Percentiles rank a stretch among this genome's conserved stretches.
Evolutionary conservation across 2,797 vertebrate genomes (phyloP).

Genomic region (Coranthus polyacanthus): DNA sequence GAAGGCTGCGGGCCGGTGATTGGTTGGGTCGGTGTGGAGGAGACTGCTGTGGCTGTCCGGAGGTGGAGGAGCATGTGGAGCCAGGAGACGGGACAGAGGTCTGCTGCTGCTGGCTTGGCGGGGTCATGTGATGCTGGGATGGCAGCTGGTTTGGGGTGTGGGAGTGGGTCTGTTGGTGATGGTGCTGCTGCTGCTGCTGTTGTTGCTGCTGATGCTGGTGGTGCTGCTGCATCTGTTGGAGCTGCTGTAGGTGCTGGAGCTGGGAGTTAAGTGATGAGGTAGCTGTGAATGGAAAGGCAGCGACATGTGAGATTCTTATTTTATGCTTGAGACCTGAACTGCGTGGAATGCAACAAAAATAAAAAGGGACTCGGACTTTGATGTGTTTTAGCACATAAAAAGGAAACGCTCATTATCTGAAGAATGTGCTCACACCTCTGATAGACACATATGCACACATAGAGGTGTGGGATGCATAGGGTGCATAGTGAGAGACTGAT

Average conservation of each 20-base stretch:
- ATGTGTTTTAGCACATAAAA: slow-evolving; percentile 40
- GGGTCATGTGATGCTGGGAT: slow-evolving; percentile 85
- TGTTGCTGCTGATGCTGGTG: slow-evolving; percentile 90
- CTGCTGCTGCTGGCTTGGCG: slow-evolving; percentile 83
- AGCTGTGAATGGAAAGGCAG: slow-evolving; percentile 86
- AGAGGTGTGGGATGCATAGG: slow-evolving; percentile 62
- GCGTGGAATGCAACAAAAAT: slow-evolving; percentile 18
- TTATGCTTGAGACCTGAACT: slow-evolving; percentile 10
- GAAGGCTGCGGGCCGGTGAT: slow-evolving; percentile 93
- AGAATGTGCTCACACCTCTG: slow-evolving; percentile 62
- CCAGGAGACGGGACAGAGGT: slow-evolving; percentile 81
- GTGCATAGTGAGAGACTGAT: slow-evolving; percentile 63
- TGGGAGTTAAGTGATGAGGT: slow-evolving; percentile 99
- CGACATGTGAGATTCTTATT: slow-evolving; percentile 17
- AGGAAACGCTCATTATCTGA: slow-evolving; percentile 53
- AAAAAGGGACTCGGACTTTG: slow-evolving; percentile 15
- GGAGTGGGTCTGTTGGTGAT: slow-evolving; percentile 84
- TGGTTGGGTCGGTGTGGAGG: slow-evolving; percentile 91
- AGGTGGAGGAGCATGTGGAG: slow-evolving; percentile 81
- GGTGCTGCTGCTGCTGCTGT: slow-evolving; percentile 83
- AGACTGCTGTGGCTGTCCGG: slow-evolving; percentile 82
- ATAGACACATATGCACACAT: slow-evolving; percentile 35
- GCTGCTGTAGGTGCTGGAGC: slow-evolving; percentile 98
- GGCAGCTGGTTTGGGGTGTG: slow-evolving; percentile 84
- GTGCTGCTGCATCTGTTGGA: slow-evolving; percentile 95